Percentiles rank a stretch among this genome's conserved stretches.
phyloP scores from a whole-genome alignment of 2,888 invertebrate species.

The Omphaloscelis lunosa region DNA sequence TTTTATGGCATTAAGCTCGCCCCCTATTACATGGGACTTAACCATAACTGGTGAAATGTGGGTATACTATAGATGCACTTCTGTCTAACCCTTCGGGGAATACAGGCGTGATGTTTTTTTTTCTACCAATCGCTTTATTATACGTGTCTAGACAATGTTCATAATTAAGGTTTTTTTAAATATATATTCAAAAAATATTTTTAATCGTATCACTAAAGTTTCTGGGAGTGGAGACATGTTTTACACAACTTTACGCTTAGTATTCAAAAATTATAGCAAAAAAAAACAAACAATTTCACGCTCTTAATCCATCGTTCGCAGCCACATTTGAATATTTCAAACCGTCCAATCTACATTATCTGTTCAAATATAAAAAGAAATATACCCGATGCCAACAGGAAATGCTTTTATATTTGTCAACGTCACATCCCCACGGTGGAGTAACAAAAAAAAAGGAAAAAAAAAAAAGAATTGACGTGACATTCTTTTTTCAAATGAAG shows the following conservation, averaged over 20 bases:
- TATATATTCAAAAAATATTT: neutral
- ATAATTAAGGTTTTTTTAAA: too few species aligned
- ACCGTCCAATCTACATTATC: constrained; percentile 86
- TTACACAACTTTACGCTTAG: neutral
- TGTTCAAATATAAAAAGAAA: constrained; percentile 85
- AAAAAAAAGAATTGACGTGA: constrained; percentile 77
- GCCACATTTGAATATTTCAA: constrained; percentile 71
- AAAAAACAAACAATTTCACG: constrained; percentile 62
- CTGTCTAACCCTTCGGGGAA: neutral
- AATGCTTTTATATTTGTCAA: constrained; percentile 90
- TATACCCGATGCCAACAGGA: constrained; percentile 81
- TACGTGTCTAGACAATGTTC: neutral
- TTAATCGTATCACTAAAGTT: neutral
- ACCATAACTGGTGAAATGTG: too few species aligned
- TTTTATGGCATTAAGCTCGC: neutral
- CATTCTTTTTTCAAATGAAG: constrained; percentile 89
- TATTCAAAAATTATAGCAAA: neutral
- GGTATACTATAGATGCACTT: too few species aligned
- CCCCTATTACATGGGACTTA: neutral
- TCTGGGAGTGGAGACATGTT: neutral
- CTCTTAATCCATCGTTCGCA: constrained; percentile 65
- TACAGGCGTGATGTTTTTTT: neutral
- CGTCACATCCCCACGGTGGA: constrained; percentile 82
- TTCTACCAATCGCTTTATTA: neutral
- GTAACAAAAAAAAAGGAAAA: constrained; percentile 76